Percentiles rank a stretch among this genome's conserved stretches.
These are phyloP conservation scores for Apostichopus californicus DNA, from an alignment of 35 echinoderm and acorn worm species.

Conservation along the genomic window DNA sequence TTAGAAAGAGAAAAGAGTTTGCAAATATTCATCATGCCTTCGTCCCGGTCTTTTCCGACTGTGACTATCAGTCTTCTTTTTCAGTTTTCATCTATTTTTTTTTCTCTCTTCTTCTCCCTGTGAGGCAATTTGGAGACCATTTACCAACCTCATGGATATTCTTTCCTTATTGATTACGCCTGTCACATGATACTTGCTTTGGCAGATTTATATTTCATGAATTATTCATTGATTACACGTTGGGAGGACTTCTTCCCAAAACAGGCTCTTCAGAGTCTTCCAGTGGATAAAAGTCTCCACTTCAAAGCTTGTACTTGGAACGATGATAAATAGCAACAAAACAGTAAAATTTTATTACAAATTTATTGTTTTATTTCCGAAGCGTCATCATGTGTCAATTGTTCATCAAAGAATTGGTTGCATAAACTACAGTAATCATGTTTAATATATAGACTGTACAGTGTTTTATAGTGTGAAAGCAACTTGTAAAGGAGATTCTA, in stretches of 20 bases:
- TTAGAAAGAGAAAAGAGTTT: too few relatives aligned
- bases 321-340: not conserved
- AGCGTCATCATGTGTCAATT: too few relatives aligned
- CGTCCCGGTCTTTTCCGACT: too few relatives aligned
- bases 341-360: not conserved
- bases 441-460: too few relatives aligned
- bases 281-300: not conserved
- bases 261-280: not conserved
- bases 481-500: too few relatives aligned
- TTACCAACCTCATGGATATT: not conserved
- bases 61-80: not conserved
- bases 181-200: not conserved
- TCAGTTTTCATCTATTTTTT: not conserved
- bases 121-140: not conserved
- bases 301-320: not conserved
- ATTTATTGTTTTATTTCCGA: too few relatives aligned
- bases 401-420: too few relatives aligned
- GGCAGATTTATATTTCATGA: not conserved
- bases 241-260: not conserved
- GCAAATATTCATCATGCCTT: too few relatives aligned
- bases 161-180: constrained; percentile 7
- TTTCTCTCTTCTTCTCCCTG: not conserved
- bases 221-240: constrained; percentile 28
- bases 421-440: too few relatives aligned
- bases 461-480: too few relatives aligned